phyloP scores from a whole-genome alignment of 2,888 invertebrate species.

The Zaprionus bogoriensis region DNA sequence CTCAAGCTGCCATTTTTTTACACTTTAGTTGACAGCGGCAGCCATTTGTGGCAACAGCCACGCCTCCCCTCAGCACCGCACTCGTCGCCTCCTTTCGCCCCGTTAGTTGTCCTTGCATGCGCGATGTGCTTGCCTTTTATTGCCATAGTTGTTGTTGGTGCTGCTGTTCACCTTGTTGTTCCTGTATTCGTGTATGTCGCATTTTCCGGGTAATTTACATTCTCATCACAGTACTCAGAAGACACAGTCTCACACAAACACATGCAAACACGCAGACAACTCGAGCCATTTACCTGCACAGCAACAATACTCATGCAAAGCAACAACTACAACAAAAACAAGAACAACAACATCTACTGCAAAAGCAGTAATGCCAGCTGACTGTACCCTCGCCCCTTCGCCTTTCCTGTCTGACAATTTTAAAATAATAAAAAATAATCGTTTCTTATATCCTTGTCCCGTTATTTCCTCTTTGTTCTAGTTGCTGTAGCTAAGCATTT shows the following conservation, averaged over 20 bases:
- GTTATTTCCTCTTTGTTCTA: constrained; percentile 39
- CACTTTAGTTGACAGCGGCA: constrained; percentile 74
- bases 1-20: constrained; percentile 64
- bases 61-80: constrained; percentile 17
- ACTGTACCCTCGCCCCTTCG: background rate
- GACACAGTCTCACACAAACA: constrained; percentile 3
- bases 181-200: constrained; percentile 56
- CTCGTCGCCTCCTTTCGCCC: too few relatives aligned
- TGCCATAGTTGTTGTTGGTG: constrained; percentile 14
- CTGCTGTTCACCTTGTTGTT: constrained; percentile 15
- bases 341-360: background rate
- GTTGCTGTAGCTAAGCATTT: constrained; percentile 27
- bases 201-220: constrained; percentile 78
- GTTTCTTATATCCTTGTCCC: constrained; percentile 24
- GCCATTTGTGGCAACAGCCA: constrained; percentile 62
- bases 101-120: constrained; percentile 42
- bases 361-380: constrained; percentile 3
- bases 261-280: constrained; percentile 6
- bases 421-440: constrained; percentile 61
- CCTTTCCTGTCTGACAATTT: constrained; percentile 39
- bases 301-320: background rate
- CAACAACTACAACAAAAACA: background rate
- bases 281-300: background rate
- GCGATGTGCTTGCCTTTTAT: constrained; percentile 15
- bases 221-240: constrained; percentile 57